phyloP scores from a whole-genome alignment of 1,140 invertebrate genomes.

The Drosophila pallidifrons region DNA sequence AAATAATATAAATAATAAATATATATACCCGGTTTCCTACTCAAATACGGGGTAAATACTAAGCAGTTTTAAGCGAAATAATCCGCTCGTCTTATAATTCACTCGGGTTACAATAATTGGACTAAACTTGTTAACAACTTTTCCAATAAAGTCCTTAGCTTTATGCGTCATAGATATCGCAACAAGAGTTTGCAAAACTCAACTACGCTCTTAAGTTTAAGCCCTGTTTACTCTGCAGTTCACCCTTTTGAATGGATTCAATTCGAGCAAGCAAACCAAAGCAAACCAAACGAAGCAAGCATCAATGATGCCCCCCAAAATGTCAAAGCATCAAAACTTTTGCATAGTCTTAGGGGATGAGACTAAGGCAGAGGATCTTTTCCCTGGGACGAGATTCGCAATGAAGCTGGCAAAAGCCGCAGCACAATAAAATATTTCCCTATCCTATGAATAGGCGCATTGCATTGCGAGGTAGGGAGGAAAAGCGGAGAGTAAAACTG shows the following conservation, averaged over 20 bases:
- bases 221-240: slow-evolving; percentile 4
- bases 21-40: neutral
- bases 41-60: neutral
- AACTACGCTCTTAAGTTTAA: slow-evolving; percentile 1
- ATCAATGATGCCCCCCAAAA: slow-evolving; percentile 56
- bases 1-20: neutral
- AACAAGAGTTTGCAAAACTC: neutral
- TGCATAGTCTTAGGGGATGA: slow-evolving; percentile 41
- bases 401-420: slow-evolving; percentile 53
- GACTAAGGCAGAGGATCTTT: neutral
- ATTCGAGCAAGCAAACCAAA: slow-evolving; percentile 15
- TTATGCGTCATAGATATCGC: slow-evolving; percentile 17
- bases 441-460: slow-evolving; percentile 31
- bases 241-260: slow-evolving; percentile 18
- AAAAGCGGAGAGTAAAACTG: neutral
- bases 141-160: slow-evolving; percentile 20
- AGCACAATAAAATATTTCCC: slow-evolving; percentile 79
- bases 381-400: neutral
- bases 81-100: neutral
- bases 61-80: neutral
- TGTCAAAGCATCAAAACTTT: slow-evolving; percentile 63
- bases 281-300: slow-evolving; percentile 6
- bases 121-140: slow-evolving; percentile 20
- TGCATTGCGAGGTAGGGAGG: slow-evolving; percentile 1
- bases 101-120: slow-evolving; percentile 1